phyloP scores from a whole-genome alignment of 2,888 invertebrate genomes.

The Lypha dubia region DNA sequence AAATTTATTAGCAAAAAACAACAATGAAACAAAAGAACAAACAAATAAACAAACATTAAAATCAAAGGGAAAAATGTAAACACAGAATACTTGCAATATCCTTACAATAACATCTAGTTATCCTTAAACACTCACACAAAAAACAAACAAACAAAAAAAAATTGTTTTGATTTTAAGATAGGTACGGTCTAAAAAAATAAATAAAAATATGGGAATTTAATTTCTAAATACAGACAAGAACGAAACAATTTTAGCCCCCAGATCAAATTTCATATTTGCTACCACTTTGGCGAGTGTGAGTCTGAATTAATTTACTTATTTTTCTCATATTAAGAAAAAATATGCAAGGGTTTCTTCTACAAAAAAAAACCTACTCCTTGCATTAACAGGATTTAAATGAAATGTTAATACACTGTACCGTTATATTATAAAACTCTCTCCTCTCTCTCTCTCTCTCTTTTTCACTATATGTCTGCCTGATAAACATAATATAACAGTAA shows the following conservation, averaged over 20 bases:
- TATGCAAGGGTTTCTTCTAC: neutral
- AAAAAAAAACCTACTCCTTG: neutral
- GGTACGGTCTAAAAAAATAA: too few relatives aligned
- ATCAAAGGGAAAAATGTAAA: too few relatives aligned
- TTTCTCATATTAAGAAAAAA: neutral
- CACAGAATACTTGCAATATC: too few relatives aligned
- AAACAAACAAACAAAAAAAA: too few relatives aligned
- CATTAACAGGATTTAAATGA: neutral
- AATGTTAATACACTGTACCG: slow-evolving; percentile 14
- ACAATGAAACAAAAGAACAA: too few relatives aligned
- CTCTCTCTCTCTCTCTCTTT: neutral
- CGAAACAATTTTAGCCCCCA: neutral
- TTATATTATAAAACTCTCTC: slow-evolving; percentile 41
- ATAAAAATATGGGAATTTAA: too few relatives aligned
- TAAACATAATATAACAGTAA: slow-evolving; percentile 11
- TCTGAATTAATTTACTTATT: slow-evolving; percentile 9
- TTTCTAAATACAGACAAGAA: neutral
- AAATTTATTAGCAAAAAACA: too few relatives aligned
- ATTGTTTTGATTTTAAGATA: too few relatives aligned
- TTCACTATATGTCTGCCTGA: too few relatives aligned
- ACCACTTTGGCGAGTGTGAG: neutral
- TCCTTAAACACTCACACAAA: too few relatives aligned
- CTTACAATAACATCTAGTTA: too few relatives aligned
- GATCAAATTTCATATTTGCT: slow-evolving; percentile 10
- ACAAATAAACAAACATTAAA: too few relatives aligned